Evolutionary conservation across 2,888 invertebrate genomes (phyloP), one percentile per base, ranked within the genome.

Genomic region (Drosophila tripunctata): DNA sequence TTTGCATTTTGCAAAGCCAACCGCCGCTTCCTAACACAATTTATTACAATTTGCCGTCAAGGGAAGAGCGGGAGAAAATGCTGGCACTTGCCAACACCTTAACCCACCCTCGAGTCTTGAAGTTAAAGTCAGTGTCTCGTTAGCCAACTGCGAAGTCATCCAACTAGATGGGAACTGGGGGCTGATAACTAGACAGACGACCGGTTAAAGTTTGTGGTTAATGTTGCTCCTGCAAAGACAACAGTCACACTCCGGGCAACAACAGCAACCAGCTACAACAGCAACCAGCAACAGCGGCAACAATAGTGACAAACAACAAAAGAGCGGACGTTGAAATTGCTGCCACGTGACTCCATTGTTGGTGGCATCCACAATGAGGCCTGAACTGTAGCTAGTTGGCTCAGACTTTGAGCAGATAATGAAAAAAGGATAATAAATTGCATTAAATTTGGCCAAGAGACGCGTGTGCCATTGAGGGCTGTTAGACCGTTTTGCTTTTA

Each of bases 261-360:
- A 24, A 44, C 44, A 61, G 38, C 38, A 55, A 35, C 38, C 40
- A 30, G 22, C n/a, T n/a, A n/a, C n/a, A 33, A 35, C 40, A 50
- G 30, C 21, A 21, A 21, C n/a, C 38, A 22, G 45, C 43, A 60
- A 36, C 38, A 55, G 38, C 38, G 41, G 24, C 30, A 35, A 36
- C 41, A 50, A 31, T 21, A 50, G 17, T 5, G 24, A 8, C 15
- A 27, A 30, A 41, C 40, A 57, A 71, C 74, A 75, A 68, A 57
- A 21, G 61, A 71, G 55, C 88, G 88, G 85, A 89, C 82, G 87
- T 66, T 88, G 78, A 91, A 91, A 91, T 91, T 91, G 90, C 81
- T 72, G 91, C 85, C 91, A 91, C 91, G 91, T 91, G 91, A 88
- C 91, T 88, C 76, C 72, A 81, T 90, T 90, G 90, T 90, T 56